phyloP scores from a whole-genome alignment of 2,797 vertebrate genomes.

The Staurois parvus region DNA sequence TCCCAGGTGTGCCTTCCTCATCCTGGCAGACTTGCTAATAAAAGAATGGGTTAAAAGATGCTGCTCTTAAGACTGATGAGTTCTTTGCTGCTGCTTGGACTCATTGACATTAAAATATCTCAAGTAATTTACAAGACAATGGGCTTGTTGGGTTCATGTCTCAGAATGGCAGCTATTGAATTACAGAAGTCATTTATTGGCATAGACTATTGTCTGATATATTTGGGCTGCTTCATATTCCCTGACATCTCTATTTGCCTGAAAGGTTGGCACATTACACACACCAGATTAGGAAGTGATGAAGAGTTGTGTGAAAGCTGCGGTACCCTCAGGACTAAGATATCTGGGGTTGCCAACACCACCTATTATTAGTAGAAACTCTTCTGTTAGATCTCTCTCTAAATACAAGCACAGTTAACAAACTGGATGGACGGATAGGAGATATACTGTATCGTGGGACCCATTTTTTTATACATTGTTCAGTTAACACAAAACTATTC shows the following conservation, averaged over 20 bases:
- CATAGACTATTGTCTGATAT: constrained; percentile 40
- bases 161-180: constrained; percentile 20
- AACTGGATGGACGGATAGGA: too few relatives aligned
- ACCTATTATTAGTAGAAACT: constrained; percentile 9
- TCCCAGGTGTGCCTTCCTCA: not conserved
- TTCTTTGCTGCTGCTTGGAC: constrained; percentile 3
- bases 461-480: too few relatives aligned
- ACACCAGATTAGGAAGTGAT: constrained; percentile 48
- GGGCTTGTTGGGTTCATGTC: not conserved
- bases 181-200: constrained; percentile 29
- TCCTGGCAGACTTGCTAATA: constrained; percentile 20
- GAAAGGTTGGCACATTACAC: constrained; percentile 40
- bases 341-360: constrained; percentile 44
- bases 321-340: constrained; percentile 24
- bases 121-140: not conserved
- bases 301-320: constrained; percentile 41
- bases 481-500: too few relatives aligned
- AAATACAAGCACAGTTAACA: too few relatives aligned
- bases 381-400: too few relatives aligned
- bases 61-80: not conserved
- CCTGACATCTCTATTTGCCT: constrained; percentile 47
- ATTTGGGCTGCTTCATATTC: constrained; percentile 37
- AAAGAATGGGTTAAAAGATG: constrained; percentile 42
- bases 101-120: constrained; percentile 4
- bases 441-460: too few relatives aligned